phyloP scores from a whole-genome alignment of 2,797 vertebrate genomes.

The Pantherophis vulpinus region DNA sequence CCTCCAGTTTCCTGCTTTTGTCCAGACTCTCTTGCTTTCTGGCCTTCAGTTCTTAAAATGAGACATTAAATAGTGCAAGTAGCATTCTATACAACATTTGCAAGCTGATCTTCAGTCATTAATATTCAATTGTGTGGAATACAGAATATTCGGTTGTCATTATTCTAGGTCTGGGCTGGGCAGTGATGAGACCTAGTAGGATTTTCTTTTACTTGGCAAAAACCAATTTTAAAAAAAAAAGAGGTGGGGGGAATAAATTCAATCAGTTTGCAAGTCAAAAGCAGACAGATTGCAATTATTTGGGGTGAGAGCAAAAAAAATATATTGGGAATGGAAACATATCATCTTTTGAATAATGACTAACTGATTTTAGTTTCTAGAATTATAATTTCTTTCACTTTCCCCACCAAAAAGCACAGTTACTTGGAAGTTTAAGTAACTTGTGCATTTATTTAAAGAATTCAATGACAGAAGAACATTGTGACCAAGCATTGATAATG shows the following conservation, averaged over 20 bases:
- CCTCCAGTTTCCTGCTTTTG: not conserved
- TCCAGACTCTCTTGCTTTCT: not conserved
- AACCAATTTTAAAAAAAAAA: not conserved
- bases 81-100: not conserved
- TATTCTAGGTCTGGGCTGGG: not conserved
- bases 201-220: not conserved
- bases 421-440: not conserved
- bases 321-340: not conserved
- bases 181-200: not conserved
- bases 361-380: not conserved
- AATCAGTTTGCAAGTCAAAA: not conserved
- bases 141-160: not conserved
- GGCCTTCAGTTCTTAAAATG: not conserved
- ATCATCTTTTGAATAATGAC: not conserved
- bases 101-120: not conserved
- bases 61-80: not conserved
- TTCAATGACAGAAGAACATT: not conserved
- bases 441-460: not conserved
- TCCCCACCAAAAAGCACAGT: not conserved
- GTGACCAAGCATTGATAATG: not conserved
- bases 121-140: not conserved
- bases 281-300: not conserved
- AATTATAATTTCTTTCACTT: not conserved
- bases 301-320: not conserved
- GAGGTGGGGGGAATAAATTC: not conserved